These are phyloP conservation scores for Paramormyrops kingsleyae DNA, from an alignment of 2,113 vertebrate genomes.

Conservation along the genomic window DNA sequence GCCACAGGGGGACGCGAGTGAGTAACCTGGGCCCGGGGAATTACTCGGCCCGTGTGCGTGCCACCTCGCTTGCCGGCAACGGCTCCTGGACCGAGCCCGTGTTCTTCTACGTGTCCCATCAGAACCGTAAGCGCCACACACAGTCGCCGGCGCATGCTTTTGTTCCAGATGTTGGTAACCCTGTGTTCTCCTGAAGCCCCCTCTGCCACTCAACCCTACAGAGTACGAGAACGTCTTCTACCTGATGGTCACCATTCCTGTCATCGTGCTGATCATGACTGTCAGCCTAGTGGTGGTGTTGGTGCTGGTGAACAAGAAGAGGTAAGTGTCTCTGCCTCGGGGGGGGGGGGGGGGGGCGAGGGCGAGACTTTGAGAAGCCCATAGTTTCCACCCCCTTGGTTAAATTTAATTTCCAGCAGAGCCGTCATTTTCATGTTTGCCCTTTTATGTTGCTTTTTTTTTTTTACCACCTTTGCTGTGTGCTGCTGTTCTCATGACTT, in stretches of 20 bases:
- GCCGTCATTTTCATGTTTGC: background rate
- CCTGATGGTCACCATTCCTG: constrained; percentile 73
- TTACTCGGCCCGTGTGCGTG: constrained; percentile 85
- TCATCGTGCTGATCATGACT: constrained; percentile 64
- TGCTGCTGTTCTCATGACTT: background rate
- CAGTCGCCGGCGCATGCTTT: background rate
- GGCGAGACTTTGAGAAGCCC: background rate
- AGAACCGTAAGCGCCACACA: constrained; percentile 72
- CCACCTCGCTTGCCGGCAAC: constrained; percentile 90
- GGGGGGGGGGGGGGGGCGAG: no score
- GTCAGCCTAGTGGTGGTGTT: constrained; percentile 57
- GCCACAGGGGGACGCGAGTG: constrained; percentile 71
- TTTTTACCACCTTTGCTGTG: background rate
- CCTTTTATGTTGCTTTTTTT: background rate
- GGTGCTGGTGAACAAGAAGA: constrained; percentile 76
- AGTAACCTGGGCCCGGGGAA: constrained; percentile 83
- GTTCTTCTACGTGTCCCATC: constrained; percentile 73
- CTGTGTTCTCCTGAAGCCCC: background rate
- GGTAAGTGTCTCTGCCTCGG: constrained; percentile 55
- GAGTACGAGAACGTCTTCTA: constrained; percentile 75
- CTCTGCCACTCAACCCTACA: constrained; percentile 43
- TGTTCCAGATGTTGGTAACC: background rate
- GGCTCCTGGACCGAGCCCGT: constrained; percentile 86
- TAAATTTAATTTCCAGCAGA: background rate
- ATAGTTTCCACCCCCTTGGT: background rate